These are phyloP conservation scores for Gasterosteus nipponicus DNA, from an alignment of 2,113 vertebrate species.

Conservation along the genomic window DNA sequence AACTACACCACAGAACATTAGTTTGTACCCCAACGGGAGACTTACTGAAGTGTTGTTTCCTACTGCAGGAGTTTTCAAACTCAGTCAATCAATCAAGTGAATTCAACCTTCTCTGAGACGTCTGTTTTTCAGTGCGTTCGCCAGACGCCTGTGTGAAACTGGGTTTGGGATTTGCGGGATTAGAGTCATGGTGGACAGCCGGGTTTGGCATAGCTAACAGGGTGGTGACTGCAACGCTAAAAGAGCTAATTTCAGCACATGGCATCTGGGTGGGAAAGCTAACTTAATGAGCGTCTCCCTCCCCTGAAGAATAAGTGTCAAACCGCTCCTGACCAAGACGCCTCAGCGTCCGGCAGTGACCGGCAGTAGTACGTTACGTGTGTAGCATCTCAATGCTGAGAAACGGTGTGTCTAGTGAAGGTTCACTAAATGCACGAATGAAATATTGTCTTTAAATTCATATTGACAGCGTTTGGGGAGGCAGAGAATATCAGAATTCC, in stretches of 20 bases:
- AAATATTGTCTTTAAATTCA: constrained; percentile 10
- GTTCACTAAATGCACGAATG: background rate
- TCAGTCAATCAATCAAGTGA: background rate
- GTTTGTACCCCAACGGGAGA: constrained; percentile 28
- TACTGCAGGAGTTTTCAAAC: constrained; percentile 10
- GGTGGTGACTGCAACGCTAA: constrained; percentile 1
- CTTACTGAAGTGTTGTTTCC: constrained; percentile 30
- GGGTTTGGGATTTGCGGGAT: constrained; percentile 5
- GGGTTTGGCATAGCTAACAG: constrained; percentile 25
- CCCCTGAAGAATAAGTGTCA: constrained; percentile 15
- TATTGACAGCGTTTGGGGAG: constrained; percentile 1
- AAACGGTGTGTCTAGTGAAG: constrained; percentile 4
- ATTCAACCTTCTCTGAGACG: background rate
- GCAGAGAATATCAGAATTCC: constrained; percentile 4
- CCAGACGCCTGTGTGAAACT: constrained; percentile 8
- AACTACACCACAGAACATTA: constrained; percentile 32
- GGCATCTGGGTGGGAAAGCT: constrained; percentile 24
- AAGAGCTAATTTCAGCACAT: constrained; percentile 23
- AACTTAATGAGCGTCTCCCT: background rate
- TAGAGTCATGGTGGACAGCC: constrained; percentile 5
- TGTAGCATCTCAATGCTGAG: constrained; percentile 9
- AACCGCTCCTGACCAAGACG: background rate
- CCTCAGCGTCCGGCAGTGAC: constrained; percentile 9
- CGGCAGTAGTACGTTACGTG: background rate
- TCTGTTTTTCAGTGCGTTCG: constrained; percentile 7